Evolutionary conservation across 2,113 vertebrate species (phyloP).

Genomic region (Harpagus bidentatus): DNA sequence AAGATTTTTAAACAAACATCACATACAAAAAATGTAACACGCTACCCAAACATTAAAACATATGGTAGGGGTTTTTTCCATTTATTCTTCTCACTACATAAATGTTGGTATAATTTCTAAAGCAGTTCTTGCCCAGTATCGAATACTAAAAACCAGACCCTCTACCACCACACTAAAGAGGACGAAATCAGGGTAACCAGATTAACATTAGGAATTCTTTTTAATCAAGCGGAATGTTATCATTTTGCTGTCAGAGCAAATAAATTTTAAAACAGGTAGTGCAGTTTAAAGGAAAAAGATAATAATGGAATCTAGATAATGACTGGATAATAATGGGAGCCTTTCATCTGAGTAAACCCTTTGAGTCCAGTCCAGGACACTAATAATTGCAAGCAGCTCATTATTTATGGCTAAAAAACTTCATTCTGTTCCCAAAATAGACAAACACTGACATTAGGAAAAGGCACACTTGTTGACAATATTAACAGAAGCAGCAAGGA

Average conservation of each 20-base stretch:
- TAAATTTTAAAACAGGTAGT: neutral
- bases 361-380: neutral
- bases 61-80: fast-evolving
- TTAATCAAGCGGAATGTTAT: neutral
- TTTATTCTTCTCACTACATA: neutral
- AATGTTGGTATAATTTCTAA: neutral
- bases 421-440: neutral
- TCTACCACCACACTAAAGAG: neutral
- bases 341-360: neutral
- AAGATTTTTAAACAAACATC: neutral
- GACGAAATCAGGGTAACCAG: neutral
- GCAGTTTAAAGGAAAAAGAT: neutral
- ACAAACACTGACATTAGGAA: neutral
- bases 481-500: neutral
- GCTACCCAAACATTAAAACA: neutral
- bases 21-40: neutral
- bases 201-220: neutral
- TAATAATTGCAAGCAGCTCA: neutral
- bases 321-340: neutral
- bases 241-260: neutral
- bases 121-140: neutral
- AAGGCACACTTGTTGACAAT: neutral
- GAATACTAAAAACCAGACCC: neutral
- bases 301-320: neutral
- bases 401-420: constrained; percentile 3